Base-by-base conservation (phyloP, 2,888 invertebrate species). In the Malthinus seriepunctatus region DNA sequence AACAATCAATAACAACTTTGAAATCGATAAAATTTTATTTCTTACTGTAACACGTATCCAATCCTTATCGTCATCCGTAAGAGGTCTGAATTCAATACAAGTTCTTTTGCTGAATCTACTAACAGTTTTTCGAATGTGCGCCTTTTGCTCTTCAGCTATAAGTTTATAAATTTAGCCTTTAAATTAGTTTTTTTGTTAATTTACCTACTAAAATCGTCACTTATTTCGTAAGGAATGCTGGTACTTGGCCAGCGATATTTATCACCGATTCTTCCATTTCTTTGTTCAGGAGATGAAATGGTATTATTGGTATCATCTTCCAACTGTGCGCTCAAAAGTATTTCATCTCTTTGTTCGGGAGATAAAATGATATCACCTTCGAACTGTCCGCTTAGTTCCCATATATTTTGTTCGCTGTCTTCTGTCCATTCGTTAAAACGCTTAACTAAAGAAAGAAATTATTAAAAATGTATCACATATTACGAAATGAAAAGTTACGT, bases 381-480 rank as follows among this genome's bases (percentile, higher is more conserved):
- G 15, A 53, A 53, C 34, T 53, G 53, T n/a, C 53, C 53, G n/a
- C 53, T 53, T 23, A 53, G 10, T 31, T 46, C 46, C 53, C 53
- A 53, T 9, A 45, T 45, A 12, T 23, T 34, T 35, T 53, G 53
- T n/a, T 32, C 10, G 23, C 39, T 48, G 9, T 56, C 32, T 38
- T 52, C 50, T 2, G 53, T 54, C 55, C 60, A 39, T 33, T 23
- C 32, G n/a, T 12, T 8, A n/a, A 42, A 14, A 7, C 14, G n/a
- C 1, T 42, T 42, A 11, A 1, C 39, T 42, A 23, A 42, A 42
- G 23, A 8, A 37, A n/a, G 14, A 34, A 33, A n/a, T 8, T 2
- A 38, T 39, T 8, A 9, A 2, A 33, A n/a, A 8, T 32, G 11
- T 8, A 15, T 11, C n/a, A n/a, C 5, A 32, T 14, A 10, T 1